Evolutionary conservation across 2,797 vertebrate genomes (phyloP).

Genomic region (Benthosema pterotum): DNA sequence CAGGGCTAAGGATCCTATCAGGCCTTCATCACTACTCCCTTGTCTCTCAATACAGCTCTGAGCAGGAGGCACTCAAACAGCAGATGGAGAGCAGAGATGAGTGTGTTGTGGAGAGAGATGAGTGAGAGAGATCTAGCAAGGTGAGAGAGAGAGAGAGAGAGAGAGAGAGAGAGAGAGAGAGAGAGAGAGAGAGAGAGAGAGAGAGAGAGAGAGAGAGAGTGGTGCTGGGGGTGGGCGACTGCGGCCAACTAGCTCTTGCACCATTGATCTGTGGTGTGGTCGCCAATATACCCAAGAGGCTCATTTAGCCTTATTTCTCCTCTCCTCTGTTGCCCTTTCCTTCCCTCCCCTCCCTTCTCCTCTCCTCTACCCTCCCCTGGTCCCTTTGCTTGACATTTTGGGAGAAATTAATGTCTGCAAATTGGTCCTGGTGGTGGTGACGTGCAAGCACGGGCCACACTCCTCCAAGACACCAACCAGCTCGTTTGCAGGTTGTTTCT

Average conservation of each 20-base stretch:
- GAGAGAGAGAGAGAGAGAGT: background rate
- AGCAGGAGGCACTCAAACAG: conserved; percentile 21
- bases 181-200: too few relatives aligned
- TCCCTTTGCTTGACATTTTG: conserved; percentile 52
- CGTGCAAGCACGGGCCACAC: conserved; percentile 8
- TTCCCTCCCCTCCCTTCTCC: conserved; percentile 17
- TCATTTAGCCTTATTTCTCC: conserved; percentile 65
- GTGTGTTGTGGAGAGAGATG: too few relatives aligned
- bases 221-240: conserved; percentile 1
- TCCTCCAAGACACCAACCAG: conserved; percentile 44
- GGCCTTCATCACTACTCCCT: background rate
- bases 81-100: background rate
- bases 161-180: too few relatives aligned
- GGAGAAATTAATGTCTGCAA: conserved; percentile 68
- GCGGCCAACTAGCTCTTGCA: conserved; percentile 36
- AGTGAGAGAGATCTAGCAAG: too few relatives aligned
- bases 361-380: conserved; percentile 28
- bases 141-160: too few relatives aligned
- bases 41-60: background rate
- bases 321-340: conserved; percentile 25
- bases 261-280: conserved; percentile 53
- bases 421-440: conserved; percentile 61
- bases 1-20: too few relatives aligned
- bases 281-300: conserved; percentile 56
- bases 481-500: conserved; percentile 6